Percentiles rank a stretch among this genome's conserved stretches.
These are phyloP conservation scores for Laterallus jamaicensis DNA, from an alignment of 2,113 vertebrate species.

Conservation along the genomic window DNA sequence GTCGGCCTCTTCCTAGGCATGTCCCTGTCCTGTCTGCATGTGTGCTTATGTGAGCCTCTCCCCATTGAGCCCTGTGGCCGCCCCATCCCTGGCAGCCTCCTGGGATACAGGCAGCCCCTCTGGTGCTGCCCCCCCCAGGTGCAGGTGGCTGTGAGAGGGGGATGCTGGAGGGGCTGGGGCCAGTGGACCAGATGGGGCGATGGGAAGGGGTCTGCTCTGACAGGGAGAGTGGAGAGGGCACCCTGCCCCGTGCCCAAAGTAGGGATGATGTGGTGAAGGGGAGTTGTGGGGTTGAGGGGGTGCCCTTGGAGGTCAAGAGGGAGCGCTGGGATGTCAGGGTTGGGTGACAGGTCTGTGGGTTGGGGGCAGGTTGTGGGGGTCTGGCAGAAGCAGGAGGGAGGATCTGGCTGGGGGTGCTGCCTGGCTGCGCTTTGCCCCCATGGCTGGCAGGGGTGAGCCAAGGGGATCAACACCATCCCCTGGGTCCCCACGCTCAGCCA, in stretches of 20 bases:
- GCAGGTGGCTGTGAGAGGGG: background rate
- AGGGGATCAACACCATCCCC: background rate
- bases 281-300: background rate
- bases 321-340: background rate
- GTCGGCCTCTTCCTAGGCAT: constrained; percentile 67
- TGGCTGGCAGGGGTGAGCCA: background rate
- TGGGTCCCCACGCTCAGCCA: background rate
- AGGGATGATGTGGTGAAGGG: background rate
- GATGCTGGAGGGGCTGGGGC: background rate
- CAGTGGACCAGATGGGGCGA: background rate
- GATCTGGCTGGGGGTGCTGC: background rate
- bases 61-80: background rate
- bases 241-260: accelerated
- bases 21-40: constrained; percentile 75
- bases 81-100: background rate
- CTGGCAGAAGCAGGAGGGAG: background rate
- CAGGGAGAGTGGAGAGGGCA: background rate
- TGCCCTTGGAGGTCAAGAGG: background rate
- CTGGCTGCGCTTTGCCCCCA: background rate
- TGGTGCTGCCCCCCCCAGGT: background rate
- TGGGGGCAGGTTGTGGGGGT: background rate
- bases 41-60: constrained; percentile 58
- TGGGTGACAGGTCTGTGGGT: background rate
- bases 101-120: background rate
- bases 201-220: background rate